Evolutionary conservation across 2,888 invertebrate species (phyloP).

Genomic region (Nysson spinosus): DNA sequence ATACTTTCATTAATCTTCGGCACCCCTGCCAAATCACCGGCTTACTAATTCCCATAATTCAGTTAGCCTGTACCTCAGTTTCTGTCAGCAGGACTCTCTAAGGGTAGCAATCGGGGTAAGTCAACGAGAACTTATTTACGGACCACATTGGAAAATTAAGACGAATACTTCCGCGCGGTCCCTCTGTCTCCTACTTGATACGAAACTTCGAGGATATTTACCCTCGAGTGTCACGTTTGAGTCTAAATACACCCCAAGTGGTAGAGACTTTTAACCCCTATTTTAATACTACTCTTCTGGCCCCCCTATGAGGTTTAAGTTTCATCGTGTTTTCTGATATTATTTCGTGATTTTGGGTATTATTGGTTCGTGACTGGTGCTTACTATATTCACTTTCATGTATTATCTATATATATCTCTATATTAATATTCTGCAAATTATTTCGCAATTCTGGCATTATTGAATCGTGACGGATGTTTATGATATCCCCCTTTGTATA

Average conservation of each 20-base stretch:
- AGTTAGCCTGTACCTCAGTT: slow-evolving; percentile 64
- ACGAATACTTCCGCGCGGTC: slow-evolving; percentile 47
- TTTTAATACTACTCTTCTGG: not conserved
- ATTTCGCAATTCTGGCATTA: no score
- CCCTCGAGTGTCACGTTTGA: slow-evolving; percentile 35
- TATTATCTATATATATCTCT: no score
- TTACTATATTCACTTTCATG: no score
- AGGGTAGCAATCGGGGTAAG: slow-evolving; percentile 33
- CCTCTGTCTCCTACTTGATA: slow-evolving; percentile 30
- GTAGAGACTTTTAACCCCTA: slow-evolving; percentile 5
- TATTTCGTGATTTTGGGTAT: no score
- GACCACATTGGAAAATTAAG: slow-evolving; percentile 70
- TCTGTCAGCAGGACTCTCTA: slow-evolving; percentile 18
- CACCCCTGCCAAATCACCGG: slow-evolving; percentile 70
- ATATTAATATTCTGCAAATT: no score
- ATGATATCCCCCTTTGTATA: no score
- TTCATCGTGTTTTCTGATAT: no score
- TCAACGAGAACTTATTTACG: slow-evolving; percentile 64
- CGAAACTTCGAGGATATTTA: slow-evolving; percentile 33
- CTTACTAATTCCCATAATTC: slow-evolving; percentile 74
- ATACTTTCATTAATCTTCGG: slow-evolving; percentile 73
- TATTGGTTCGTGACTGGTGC: no score
- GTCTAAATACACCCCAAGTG: slow-evolving; percentile 29
- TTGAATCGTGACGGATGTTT: no score
- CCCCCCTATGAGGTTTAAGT: not conserved